phyloP scores from a whole-genome alignment of 37 sponge, comb jelly and placozoan genomes.

The Axinella damicornis region DNA sequence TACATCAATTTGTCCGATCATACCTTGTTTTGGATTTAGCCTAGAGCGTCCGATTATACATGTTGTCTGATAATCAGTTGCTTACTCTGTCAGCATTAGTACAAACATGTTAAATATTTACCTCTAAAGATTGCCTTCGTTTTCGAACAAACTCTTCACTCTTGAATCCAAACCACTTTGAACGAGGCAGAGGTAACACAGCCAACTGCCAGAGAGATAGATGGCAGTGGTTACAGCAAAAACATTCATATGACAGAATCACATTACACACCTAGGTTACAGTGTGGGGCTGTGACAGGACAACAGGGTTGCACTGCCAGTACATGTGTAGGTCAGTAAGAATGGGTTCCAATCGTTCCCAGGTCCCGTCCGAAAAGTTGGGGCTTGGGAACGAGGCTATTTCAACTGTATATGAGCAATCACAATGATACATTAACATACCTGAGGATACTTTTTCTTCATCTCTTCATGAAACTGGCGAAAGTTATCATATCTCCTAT shows the following conservation, averaged over 20 bases:
- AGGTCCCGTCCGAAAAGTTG: too few relatives aligned
- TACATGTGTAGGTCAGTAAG: too few relatives aligned
- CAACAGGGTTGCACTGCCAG: too few relatives aligned
- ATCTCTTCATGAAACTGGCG: slow-evolving; percentile 48
- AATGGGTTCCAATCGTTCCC: too few relatives aligned
- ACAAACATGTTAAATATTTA: background rate
- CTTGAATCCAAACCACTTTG: slow-evolving; percentile 70
- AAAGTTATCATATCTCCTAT: slow-evolving; percentile 62
- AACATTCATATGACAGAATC: too few relatives aligned
- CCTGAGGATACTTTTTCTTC: slow-evolving; percentile 39
- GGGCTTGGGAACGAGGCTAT: too few relatives aligned
- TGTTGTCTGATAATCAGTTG: background rate
- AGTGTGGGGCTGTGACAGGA: too few relatives aligned
- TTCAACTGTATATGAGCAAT: background rate
- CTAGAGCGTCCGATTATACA: too few relatives aligned
- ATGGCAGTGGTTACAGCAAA: background rate
- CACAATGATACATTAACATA: background rate
- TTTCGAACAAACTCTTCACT: slow-evolving; percentile 39
- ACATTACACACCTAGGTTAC: too few relatives aligned
- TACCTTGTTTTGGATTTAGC: too few relatives aligned
- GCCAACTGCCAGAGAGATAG: slow-evolving; percentile 26
- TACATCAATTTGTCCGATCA: too few relatives aligned
- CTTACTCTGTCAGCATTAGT: background rate
- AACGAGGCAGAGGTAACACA: slow-evolving; percentile 60
- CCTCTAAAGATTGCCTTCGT: slow-evolving; percentile 61